A percentile compares a stretch with the other conserved stretches of the same genome.
Conservation (phyloP, 2,797 vertebrate species). For the Falco concolor region DNA sequence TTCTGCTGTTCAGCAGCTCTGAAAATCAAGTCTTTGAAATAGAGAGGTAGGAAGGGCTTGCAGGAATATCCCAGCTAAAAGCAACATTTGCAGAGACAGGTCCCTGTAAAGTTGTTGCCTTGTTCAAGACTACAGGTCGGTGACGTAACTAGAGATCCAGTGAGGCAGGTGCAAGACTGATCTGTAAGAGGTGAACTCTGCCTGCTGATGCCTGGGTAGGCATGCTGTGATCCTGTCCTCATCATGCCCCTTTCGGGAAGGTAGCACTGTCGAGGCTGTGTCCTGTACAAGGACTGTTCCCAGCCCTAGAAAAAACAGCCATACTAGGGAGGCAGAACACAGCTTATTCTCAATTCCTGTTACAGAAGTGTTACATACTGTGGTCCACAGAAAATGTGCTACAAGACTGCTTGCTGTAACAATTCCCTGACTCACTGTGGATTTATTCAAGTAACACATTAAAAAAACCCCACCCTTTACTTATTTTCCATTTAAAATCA, state of each 20-base stretch:
- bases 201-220: neutral
- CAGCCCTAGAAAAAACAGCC: neutral
- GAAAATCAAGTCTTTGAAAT: neutral
- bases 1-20: neutral
- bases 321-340: neutral
- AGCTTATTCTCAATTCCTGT: neutral
- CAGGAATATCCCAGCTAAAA: neutral
- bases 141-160: neutral
- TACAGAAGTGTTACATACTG: neutral
- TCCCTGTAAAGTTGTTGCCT: neutral
- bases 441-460: neutral
- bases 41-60: neutral
- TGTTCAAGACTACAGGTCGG: fast-evolving
- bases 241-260: neutral
- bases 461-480: fast-evolving
- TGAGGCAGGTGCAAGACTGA: neutral
- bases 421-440: neutral
- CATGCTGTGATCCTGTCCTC: neutral
- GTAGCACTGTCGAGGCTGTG: neutral
- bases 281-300: neutral
- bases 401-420: neutral
- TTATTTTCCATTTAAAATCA: neutral
- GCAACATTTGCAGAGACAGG: neutral
- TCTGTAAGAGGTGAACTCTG: neutral
- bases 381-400: neutral